Base-by-base conservation (phyloP, 2,888 invertebrate species). In the Spodoptera exigua region DNA sequence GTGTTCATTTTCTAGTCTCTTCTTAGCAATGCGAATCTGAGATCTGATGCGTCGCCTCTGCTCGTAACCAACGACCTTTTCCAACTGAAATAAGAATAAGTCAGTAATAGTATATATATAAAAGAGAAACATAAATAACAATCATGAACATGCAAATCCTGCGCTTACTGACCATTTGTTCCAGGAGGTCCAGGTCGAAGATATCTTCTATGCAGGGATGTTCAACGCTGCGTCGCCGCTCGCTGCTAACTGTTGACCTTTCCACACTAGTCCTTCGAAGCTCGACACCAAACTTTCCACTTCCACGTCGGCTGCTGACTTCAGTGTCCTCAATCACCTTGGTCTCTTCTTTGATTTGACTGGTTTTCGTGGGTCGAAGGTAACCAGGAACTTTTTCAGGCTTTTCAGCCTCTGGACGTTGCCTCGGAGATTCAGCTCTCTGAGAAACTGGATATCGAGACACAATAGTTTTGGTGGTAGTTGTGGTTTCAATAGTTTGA, bases 31-130 rank as follows among this genome's bases (percentile, higher is more conserved):
- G 66, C 97, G 95, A 63, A 97, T 97, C 88, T 97, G 97, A 2
- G 96, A 95, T 65, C 97, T 95, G 55, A 98, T 96, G 72, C 96
- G 95, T 66, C 97, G 95, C 74, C 97, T 93, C 79, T 97, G 95
- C 83, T 97, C 97, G 85, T 97, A 97, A 65, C 96, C 96, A 54
- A 95, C 95, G 59, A 97, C 96, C 81, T 96, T 96, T 90, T 97
- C 96, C 87, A 97, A 91, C 96, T 96, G 92, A 79, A 95, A 76
- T 68, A 67, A 82, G 48, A 62, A 70, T 49, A 43, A 76, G 61
- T 82, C 76, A 84, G 61, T 72, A 81, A 69, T 74, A 65, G 49
- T 72, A 74, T 58, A 80, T 49, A 58, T 58, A 78, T 39, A 77
- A 57, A 27, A 81, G 34, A 34, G 53, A 78, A 18, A 82, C 52